Evolutionary conservation across 2,888 invertebrate genomes (phyloP).

Genomic region (Caenorhabditis sp.): DNA sequence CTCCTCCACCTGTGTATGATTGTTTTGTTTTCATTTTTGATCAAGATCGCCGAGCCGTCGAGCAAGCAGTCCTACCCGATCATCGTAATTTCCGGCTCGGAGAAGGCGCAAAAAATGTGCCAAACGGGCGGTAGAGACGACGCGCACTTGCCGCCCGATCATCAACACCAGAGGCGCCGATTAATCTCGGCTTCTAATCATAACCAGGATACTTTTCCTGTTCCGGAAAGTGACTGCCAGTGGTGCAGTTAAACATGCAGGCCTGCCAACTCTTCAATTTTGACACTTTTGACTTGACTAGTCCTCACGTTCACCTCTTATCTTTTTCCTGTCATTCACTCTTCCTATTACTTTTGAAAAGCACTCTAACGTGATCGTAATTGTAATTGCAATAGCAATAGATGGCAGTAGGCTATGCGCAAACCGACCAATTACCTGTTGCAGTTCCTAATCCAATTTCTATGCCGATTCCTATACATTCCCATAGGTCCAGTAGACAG

Average conservation of each 20-base stretch:
- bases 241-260: slow-evolving; percentile 5
- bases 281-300: slow-evolving; percentile 27
- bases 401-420: slow-evolving; percentile 35
- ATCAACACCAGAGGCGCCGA: slow-evolving; percentile 12
- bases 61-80: slow-evolving; percentile 9
- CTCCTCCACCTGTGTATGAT: slow-evolving; percentile 15
- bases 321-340: slow-evolving; percentile 15
- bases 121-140: neutral
- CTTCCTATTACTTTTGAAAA: slow-evolving; percentile 13
- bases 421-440: slow-evolving; percentile 34
- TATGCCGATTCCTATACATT: no score
- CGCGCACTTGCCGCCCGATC: slow-evolving; percentile 7
- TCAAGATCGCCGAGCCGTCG: slow-evolving; percentile 30
- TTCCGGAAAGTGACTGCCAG: slow-evolving; percentile 55
- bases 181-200: slow-evolving; percentile 60
- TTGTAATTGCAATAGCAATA: slow-evolving; percentile 34
- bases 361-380: neutral
- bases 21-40: slow-evolving; percentile 58
- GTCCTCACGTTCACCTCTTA: slow-evolving; percentile 8
- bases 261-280: neutral
- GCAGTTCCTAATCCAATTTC: slow-evolving; percentile 9
- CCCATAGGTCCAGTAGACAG: no score
- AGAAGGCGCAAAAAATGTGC: slow-evolving; percentile 48
- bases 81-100: slow-evolving; percentile 59
- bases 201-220: slow-evolving; percentile 60